Conservation (phyloP, 2,113 vertebrate species). For the Mus musculus region DNA sequence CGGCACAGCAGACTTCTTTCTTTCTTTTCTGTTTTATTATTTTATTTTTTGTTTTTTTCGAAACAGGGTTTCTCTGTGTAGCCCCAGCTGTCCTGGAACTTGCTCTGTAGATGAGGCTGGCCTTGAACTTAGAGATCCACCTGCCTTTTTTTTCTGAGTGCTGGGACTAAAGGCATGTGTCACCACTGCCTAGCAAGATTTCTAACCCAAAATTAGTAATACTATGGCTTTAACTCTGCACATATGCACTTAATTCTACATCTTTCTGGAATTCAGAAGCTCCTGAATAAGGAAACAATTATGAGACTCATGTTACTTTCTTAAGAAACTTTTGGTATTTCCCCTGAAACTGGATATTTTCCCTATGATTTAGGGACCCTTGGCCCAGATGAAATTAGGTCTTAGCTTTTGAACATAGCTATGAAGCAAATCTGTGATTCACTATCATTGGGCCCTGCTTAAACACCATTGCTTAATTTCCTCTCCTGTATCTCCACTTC, state of each 20-base stretch:
- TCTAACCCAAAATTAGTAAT: constrained; percentile 14
- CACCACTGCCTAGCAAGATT: background rate
- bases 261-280: constrained; percentile 26
- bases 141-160: background rate
- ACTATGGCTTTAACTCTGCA: constrained; percentile 28
- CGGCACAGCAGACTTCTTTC: background rate
- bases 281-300: constrained; percentile 20
- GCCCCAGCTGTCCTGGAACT: background rate
- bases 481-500: background rate
- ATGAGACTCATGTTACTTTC: constrained; percentile 1
- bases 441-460: background rate
- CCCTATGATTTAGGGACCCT: background rate
- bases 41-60: background rate
- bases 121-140: background rate
- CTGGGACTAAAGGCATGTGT: background rate
- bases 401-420: background rate
- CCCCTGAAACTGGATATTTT: background rate
- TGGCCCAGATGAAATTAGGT: background rate
- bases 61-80: background rate
- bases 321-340: constrained; percentile 12
- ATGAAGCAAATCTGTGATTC: background rate
- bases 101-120: background rate
- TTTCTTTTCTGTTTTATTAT: background rate
- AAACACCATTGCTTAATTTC: background rate
- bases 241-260: background rate